Evolutionary conservation across 2,113 vertebrate species (phyloP), one percentile per base, ranked within the genome.

Genomic region (human): DNA sequence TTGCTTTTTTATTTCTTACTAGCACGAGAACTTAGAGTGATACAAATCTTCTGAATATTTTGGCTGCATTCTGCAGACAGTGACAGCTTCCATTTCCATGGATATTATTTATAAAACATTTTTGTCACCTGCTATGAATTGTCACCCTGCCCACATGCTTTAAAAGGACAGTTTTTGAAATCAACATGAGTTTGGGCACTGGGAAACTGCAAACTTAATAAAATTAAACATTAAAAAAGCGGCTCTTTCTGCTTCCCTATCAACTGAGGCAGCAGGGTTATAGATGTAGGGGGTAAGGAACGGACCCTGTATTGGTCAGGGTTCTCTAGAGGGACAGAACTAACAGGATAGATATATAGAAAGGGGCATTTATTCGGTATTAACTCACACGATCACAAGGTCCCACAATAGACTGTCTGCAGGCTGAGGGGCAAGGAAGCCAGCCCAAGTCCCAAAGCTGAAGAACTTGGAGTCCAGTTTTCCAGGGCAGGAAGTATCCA

Each of bases 91-190:
- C 9, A 23, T 8, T 16, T 43, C 23, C 32, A 6, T 22, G 8
- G 17, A 4, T 78, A 6, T 32, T 13, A 2, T 82, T 50, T 25
- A 30, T 14, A 38, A 38, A 83, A 45, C 12, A 57, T 1, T 30
- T 10, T 22, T 23, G 2, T 3, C 5, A 3, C 38, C 3, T 25
- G 55, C 9, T 3, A 27, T 3, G 7, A 16, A n/a, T 43, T 17
- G 9, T 20, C 14, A 20, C 9, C 27, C 14, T 6, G 9, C 5
- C 52, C 0, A 9, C 1, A 14, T 4, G 32, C 43, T 45, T 45
- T 45, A 45, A 5, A 76, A 64, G 7, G 52, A 17, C 5, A 50
- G 8, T 66, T 50, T 52, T 35, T 3, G 6, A 81, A 48, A 17
- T 38, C 3, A 23, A 40, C 2, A 0, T 9, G 59, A 5, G 5